Percentiles rank a stretch among this genome's conserved stretches.
These are phyloP conservation scores for Pelmatolapia mariae DNA, from an alignment of 2,113 vertebrate species.

Conservation along the genomic window DNA sequence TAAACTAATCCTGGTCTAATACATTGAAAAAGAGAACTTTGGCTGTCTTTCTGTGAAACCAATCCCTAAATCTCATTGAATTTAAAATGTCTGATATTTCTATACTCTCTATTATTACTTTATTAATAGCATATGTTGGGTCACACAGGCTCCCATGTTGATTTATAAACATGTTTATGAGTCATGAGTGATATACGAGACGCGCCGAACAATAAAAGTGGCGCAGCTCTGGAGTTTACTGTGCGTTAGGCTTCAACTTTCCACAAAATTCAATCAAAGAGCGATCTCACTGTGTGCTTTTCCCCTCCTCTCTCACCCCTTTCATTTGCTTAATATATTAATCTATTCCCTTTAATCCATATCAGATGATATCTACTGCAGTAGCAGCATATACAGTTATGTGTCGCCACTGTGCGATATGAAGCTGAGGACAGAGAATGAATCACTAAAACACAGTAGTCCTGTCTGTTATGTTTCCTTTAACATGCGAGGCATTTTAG, in stretches of 20 bases:
- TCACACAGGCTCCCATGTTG: background rate
- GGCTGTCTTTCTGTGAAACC: slow-evolving; percentile 32
- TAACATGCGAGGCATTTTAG: slow-evolving; percentile 7
- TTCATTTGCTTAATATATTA: slow-evolving; percentile 56
- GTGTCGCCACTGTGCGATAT: slow-evolving; percentile 9
- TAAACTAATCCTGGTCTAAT: slow-evolving; percentile 58
- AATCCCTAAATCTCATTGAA: slow-evolving; percentile 45
- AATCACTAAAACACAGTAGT: slow-evolving; percentile 15
- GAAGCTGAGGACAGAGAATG: background rate
- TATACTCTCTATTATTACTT: background rate
- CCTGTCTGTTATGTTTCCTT: background rate
- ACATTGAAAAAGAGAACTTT: slow-evolving; percentile 45
- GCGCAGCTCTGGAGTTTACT: background rate
- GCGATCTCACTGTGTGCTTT: background rate
- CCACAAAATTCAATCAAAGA: slow-evolving; percentile 10
- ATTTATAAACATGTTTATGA: slow-evolving; percentile 4
- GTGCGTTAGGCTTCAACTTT: background rate
- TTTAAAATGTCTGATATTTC: slow-evolving; percentile 28
- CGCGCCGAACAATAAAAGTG: background rate
- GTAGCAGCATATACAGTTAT: slow-evolving; percentile 8
- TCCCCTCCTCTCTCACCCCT: background rate
- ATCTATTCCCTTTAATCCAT: slow-evolving; percentile 63
- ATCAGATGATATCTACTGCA: slow-evolving; percentile 42
- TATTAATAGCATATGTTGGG: background rate
- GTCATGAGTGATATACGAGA: background rate